These are phyloP conservation scores for Nerophis ophidion DNA, from an alignment of 2,113 vertebrate genomes.

Conservation along the genomic window DNA sequence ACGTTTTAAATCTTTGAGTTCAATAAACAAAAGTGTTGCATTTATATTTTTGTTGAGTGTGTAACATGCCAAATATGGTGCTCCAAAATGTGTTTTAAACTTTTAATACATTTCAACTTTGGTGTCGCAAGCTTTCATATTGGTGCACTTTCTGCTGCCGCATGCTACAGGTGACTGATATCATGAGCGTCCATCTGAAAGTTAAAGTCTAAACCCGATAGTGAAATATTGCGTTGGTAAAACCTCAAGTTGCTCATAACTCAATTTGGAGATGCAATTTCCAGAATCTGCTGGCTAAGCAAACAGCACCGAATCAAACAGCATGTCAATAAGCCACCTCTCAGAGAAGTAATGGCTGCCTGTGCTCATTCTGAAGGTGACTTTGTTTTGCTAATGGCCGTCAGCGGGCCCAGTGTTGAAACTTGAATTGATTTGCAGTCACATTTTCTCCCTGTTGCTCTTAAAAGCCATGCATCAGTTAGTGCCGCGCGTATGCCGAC, in stretches of 20 bases:
- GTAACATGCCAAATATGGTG: no score
- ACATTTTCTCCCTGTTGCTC: slow-evolving; percentile 58
- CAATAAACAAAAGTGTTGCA: no score
- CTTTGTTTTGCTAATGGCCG: slow-evolving; percentile 65
- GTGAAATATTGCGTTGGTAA: neutral
- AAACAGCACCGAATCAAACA: slow-evolving; percentile 51
- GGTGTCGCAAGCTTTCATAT: no score
- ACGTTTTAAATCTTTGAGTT: no score
- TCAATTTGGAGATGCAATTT: slow-evolving; percentile 47
- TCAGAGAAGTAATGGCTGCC: slow-evolving; percentile 58
- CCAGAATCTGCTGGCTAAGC: slow-evolving; percentile 65
- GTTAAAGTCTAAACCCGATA: neutral
- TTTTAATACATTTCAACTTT: no score
- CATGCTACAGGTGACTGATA: neutral
- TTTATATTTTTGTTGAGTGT: no score
- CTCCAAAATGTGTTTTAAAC: no score
- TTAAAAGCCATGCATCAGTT: slow-evolving; percentile 60
- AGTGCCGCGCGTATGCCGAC: slow-evolving; percentile 57
- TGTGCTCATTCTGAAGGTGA: slow-evolving; percentile 64
- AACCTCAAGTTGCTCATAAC: neutral
- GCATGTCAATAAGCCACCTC: slow-evolving; percentile 64
- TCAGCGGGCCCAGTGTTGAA: slow-evolving; percentile 52
- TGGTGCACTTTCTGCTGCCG: neutral
- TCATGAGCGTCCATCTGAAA: neutral
- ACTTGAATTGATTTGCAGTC: slow-evolving; percentile 71